A percentile compares a stretch with the other conserved stretches of the same genome.
These are phyloP conservation scores for Diabrotica virgifera DNA, from an alignment of 1,140 invertebrate species.

Conservation along the genomic window DNA sequence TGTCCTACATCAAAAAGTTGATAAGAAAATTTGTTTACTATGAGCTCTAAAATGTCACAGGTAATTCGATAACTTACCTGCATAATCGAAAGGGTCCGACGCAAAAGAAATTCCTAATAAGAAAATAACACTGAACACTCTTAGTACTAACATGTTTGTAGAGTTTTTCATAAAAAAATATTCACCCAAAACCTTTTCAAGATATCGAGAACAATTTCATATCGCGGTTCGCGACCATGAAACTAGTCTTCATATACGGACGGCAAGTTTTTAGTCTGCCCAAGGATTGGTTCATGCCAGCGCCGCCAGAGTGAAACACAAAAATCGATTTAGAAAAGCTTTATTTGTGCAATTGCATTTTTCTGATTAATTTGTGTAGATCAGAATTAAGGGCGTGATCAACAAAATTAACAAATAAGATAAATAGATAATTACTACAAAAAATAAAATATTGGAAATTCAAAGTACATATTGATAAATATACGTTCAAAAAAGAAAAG, in stretches of 20 bases:
- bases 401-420: too few species aligned
- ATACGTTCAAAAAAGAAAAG: too few species aligned
- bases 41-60: background rate
- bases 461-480: too few species aligned
- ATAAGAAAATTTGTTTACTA: conserved; percentile 4
- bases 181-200: conserved; percentile 12
- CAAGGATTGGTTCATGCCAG: conserved; percentile 8
- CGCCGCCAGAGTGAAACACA: conserved; percentile 7
- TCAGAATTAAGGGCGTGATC: too few species aligned
- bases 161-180: conserved; percentile 10
- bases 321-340: conserved; percentile 12
- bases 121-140: conserved; percentile 16
- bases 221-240: conserved; percentile 6
- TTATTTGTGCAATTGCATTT: background rate
- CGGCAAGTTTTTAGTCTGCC: conserved; percentile 13
- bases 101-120: conserved; percentile 3
- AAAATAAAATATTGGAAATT: too few species aligned
- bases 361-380: too few species aligned
- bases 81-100: conserved; percentile 16
- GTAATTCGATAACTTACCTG: conserved; percentile 11
- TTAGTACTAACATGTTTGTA: conserved; percentile 15
- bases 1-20: too few species aligned
- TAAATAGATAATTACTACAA: too few species aligned
- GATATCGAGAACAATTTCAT: conserved; percentile 9
- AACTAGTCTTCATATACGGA: conserved; percentile 15